Base-by-base conservation (phyloP, 2,113 vertebrate species). In the Toxotes jaculatrix region DNA sequence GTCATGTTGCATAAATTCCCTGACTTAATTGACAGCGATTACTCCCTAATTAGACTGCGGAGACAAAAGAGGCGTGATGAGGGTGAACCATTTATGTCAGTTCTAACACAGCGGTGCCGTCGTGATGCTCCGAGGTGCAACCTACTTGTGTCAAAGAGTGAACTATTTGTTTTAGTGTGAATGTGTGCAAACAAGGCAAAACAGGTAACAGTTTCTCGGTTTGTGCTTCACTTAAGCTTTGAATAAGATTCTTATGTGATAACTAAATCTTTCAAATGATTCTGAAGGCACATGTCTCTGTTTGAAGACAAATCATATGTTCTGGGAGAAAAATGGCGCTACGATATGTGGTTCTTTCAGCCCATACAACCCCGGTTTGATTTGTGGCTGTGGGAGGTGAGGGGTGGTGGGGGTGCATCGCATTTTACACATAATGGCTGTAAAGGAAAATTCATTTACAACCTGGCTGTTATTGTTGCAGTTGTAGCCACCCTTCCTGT, bases 1-100 rank as follows among this genome's bases (percentile, higher is more conserved):
- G 91, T 92, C 92, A 87, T 74, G 90, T 88, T 83, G 90, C 85
- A 92, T 90, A 86, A 88, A 94, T 91, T 90, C 79, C 70, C 61
- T 0, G 74, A 82, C 67, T 91, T 90, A 91, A 92, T 84, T 92
- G 91, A 92, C 91, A 87, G 77, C 71, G 70, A 93, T 92, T 90
- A 92, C 83, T 86, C 72, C 74, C 63, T 92, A 91, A 93, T 94
- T 93, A 92, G 89, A 89, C 87, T 80, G 82, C 38, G 0, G 88
- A 89, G 92, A 89, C 88, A 90, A 90, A 84, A 36, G 78, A 79
- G 65, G 83, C 75, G 34, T 66, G 83, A 86, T 80, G 88, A 85
- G 86, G 80, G 73, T 84, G 88, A 91, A 89, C 83, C 87, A 88
- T 78, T 91, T 88, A 86, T 91, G 87, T 91, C 92, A 89, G 63